These are phyloP conservation scores for Alectoris magna DNA, from an alignment of 2,797 vertebrate genomes.

Conservation along the genomic window DNA sequence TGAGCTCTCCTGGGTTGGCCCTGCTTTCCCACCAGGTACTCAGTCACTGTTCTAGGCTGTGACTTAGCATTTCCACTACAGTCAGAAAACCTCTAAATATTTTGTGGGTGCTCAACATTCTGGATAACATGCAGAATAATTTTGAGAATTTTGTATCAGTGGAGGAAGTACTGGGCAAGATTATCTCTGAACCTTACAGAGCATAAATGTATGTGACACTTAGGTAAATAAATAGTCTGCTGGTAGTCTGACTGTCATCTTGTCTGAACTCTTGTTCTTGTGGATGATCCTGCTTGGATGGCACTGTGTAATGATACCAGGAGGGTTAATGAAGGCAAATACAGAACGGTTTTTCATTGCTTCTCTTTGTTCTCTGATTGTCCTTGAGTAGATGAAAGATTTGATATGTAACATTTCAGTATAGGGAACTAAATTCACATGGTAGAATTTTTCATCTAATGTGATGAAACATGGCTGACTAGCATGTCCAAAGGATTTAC, in stretches of 20 bases:
- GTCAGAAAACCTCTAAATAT: neutral
- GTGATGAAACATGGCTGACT: neutral
- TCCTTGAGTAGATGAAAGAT: neutral
- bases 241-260: neutral
- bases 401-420: neutral
- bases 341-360: neutral
- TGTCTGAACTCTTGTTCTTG: too few relatives aligned
- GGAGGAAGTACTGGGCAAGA: neutral
- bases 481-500: neutral
- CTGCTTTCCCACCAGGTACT: too few relatives aligned
- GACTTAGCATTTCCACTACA: too few relatives aligned
- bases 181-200: neutral
- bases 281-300: neutral
- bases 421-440: neutral
- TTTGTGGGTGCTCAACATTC: neutral
- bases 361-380: neutral
- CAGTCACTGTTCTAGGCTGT: too few relatives aligned
- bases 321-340: neutral
- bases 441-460: neutral
- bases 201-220: rapidly evolving
- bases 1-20: too few relatives aligned
- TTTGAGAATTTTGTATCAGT: neutral
- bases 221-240: neutral
- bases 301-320: neutral
- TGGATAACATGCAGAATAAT: neutral